Evolutionary conservation across 2,888 invertebrate species (phyloP), one percentile per base, ranked within the genome.

Genomic region (Drosophila testacea): DNA sequence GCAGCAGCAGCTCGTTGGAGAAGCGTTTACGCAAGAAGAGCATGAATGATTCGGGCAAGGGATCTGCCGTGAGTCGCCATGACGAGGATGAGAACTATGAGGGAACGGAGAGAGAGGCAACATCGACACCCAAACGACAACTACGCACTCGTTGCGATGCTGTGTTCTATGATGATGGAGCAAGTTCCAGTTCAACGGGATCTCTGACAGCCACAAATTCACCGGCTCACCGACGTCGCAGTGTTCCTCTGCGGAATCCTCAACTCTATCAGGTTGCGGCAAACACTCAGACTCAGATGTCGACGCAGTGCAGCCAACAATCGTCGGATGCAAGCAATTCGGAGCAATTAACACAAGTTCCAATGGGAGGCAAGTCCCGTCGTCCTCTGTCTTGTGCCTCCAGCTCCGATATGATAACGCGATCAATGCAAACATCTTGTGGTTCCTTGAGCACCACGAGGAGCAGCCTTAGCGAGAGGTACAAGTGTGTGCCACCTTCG

Each of bases 371-470:
- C 2, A 76, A 77, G 50, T 52, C 74, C 7, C 56, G 81, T 34
- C 75, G 87, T n/a, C 85, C 83, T 0, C 42, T 90, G 48, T 89
- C 90, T 41, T 90, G 89, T 56, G 91, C 90, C 41, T 91, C 91
- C 34, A 91, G 90, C 39, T 91, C 91, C 1, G 92, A 92, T 54
- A 94, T 95, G 81, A 94, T 95, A 83, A 96, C 96, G 84, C 94
- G 95, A 89, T 95, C 96, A 86, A 96, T 96, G 93, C 96, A 96
- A 92, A 96, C 96, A 6, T 92, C 92, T 86, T 94, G 83, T 38
- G 90, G 91, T 4, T 90, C 91, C 1, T 50, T 91, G 44, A 91
- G 91, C 77, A 90, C 90, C 41, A 87, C 81, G 6, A 79, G 90
- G 42, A 91, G 91, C 71, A 90, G 89, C 42, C 74, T 92, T 91